Evolutionary conservation across 1,140 invertebrate species (phyloP).

Genomic region (Plutomurus gul): DNA sequence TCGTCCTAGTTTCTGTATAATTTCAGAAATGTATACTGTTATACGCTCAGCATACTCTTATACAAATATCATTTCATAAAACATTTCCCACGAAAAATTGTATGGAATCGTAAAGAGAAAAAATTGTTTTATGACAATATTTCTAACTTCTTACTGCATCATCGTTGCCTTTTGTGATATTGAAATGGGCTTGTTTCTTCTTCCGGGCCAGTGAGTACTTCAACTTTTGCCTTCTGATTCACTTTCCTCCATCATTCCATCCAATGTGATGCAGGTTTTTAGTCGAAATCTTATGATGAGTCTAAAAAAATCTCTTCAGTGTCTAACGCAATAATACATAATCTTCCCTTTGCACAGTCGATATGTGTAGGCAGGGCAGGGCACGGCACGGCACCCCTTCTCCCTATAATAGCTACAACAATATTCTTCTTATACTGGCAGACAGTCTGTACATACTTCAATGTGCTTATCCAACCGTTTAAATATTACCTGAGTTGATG

Average conservation of each 20-base stretch:
- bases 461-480: slow-evolving; percentile 9
- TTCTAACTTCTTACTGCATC: slow-evolving; percentile 25
- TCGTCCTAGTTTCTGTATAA: background rate
- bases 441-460: background rate
- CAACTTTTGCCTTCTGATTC: background rate
- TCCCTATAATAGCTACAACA: background rate
- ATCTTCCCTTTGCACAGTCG: background rate
- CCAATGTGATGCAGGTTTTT: background rate
- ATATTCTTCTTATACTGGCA: background rate
- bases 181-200: background rate
- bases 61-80: slow-evolving; percentile 27
- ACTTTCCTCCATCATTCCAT: background rate
- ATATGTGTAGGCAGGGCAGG: background rate
- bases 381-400: too few relatives aligned
- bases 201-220: background rate
- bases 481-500: slow-evolving; percentile 13
- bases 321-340: background rate
- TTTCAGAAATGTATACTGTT: background rate
- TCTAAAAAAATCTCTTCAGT: background rate
- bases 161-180: background rate
- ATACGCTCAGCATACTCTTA: background rate
- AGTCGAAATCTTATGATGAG: background rate
- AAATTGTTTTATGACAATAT: slow-evolving; percentile 31
- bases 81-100: slow-evolving; percentile 21
- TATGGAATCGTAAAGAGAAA: background rate